Evolutionary conservation across 2,888 invertebrate species (phyloP).

Genomic region (Mermis nigrescens): DNA sequence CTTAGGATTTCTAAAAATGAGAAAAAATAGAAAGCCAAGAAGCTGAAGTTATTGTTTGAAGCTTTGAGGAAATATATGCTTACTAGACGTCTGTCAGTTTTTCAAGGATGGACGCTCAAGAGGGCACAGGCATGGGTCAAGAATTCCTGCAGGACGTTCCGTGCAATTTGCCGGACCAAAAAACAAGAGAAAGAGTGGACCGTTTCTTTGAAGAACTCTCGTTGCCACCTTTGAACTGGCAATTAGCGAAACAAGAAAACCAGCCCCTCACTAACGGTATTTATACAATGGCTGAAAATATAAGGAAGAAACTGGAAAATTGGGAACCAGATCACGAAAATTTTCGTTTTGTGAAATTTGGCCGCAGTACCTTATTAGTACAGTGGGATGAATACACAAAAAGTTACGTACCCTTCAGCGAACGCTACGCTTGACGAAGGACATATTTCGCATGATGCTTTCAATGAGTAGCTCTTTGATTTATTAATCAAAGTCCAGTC

Average conservation of each 20-base stretch:
- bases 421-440: too few relatives aligned
- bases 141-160: neutral
- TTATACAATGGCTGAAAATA: neutral
- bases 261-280: neutral
- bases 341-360: neutral
- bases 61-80: too few relatives aligned
- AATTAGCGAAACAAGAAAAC: too few relatives aligned
- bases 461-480: too few relatives aligned
- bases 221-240: neutral
- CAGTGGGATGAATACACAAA: neutral
- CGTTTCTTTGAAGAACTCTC: neutral
- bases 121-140: neutral
- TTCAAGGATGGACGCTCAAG: neutral
- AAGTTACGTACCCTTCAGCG: too few relatives aligned
- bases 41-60: too few relatives aligned
- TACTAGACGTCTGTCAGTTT: too few relatives aligned
- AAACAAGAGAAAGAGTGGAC: neutral
- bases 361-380: neutral
- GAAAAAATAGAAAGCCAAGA: too few relatives aligned
- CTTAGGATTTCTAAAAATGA: too few relatives aligned
- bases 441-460: too few relatives aligned
- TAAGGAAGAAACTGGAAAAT: neutral
- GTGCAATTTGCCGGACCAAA: neutral
- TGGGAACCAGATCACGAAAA: neutral
- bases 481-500: too few relatives aligned